phyloP scores from a whole-genome alignment of 1,140 invertebrate genomes.

The Drosophila pruinosa region DNA sequence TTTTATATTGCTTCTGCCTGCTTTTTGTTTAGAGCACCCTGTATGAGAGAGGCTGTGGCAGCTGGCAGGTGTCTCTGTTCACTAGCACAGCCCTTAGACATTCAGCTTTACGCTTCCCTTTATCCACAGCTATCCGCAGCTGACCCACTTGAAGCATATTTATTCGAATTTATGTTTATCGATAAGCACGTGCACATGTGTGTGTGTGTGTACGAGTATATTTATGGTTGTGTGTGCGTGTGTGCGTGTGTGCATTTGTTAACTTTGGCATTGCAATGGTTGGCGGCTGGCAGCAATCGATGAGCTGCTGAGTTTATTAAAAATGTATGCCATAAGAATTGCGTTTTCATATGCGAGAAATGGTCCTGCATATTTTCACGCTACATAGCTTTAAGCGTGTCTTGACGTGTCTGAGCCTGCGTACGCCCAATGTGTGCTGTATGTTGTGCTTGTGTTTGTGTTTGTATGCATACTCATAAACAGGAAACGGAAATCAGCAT shows the following conservation, averaged over 20 bases:
- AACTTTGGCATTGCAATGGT: constrained; percentile 34
- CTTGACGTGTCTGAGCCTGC: constrained; percentile 11
- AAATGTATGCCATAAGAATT: constrained; percentile 74
- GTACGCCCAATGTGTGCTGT: background rate
- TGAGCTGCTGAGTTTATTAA: constrained; percentile 59
- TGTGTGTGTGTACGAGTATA: background rate
- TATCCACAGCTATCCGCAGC: constrained; percentile 12
- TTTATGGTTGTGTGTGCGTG: background rate
- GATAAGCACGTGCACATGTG: constrained; percentile 37
- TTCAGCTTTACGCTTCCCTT: too few relatives aligned
- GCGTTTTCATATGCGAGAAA: constrained; percentile 67
- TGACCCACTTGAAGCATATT: constrained; percentile 34
- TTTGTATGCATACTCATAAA: constrained; percentile 44
- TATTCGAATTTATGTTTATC: constrained; percentile 54
- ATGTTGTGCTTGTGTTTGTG: constrained; percentile 3
- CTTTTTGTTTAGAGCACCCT: background rate
- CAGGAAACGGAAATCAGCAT: constrained; percentile 62
- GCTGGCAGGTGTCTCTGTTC: constrained; percentile 25
- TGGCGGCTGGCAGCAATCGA: background rate
- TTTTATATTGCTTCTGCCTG: too few relatives aligned
- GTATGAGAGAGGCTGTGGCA: background rate
- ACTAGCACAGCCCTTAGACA: constrained; percentile 11
- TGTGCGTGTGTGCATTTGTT: constrained; percentile 22
- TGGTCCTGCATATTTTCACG: constrained; percentile 62
- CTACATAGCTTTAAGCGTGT: constrained; percentile 9